Base-by-base conservation (phyloP, 1,140 invertebrate genomes). In the Halictus rubicundus region DNA sequence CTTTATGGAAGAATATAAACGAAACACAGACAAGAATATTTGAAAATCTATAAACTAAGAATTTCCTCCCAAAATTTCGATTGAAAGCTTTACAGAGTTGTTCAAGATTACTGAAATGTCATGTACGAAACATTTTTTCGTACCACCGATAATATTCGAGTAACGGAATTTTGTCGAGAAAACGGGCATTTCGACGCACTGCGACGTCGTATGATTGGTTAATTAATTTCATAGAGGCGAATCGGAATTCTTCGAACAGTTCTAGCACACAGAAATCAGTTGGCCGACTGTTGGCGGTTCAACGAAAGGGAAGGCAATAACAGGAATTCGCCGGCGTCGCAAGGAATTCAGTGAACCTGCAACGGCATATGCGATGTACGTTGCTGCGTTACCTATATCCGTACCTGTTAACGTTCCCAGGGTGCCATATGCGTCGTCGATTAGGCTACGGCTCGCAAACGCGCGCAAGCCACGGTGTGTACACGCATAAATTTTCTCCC, bases 301-400 rank as follows among this genome's bases (percentile, higher is more conserved):
- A 12, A 64, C 19, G 61, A 37, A 21, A 52, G 14, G 52, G 21
- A 19, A 12, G 52, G 21, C 19, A 39, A 4, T 52, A 52, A 52
- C 39, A 64, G n/a, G 70, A 79, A 78, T 83, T 71, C 60, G 42
- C 60, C 46, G 27, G 57, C 37, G 37, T 46, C 23, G 52, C 23
- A 12, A 68, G 57, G 68, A 76, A 83, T 82, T 71, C 74, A 59
- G 84, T 57, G 69, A 83, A 86, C 84, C 84, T 86, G 84, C 70
- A 63, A 69, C 71, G 46, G 65, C 84, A 86, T 86, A 86, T 86
- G 84, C 60, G 54, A 32, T 32, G 57, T 86, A 86, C 84, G 84
- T 86, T 82, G 68, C 63, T 49, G 77, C 68, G 49, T 60, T 77
- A 70, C 52, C 72, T 72, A 85, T 85, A 85, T 74, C 46, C 76